These are phyloP conservation scores for Rhopilema esculentum DNA, from an alignment of 30 jellyfish, hydroid and myxozoan genomes.

Conservation along the genomic window DNA sequence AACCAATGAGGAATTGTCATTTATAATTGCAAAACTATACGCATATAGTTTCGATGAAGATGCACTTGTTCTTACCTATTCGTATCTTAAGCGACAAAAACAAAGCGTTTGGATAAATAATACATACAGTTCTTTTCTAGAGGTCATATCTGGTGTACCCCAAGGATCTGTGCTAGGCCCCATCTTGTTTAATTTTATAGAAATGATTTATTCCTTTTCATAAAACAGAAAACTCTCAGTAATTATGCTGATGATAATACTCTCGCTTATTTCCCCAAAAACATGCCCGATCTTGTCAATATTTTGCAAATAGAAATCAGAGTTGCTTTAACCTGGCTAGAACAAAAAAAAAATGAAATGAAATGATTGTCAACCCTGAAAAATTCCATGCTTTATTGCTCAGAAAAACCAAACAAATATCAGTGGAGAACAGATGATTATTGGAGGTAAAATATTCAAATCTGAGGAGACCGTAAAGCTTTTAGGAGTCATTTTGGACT, in stretches of 20 bases:
- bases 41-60: too few relatives aligned
- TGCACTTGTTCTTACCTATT: too few relatives aligned
- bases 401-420: slow-evolving; percentile 14
- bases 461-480: slow-evolving; percentile 47
- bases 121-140: too few relatives aligned
- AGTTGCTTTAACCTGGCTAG: neutral
- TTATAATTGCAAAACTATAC: slow-evolving; percentile 10
- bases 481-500: slow-evolving; percentile 53
- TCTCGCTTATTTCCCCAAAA: slow-evolving; percentile 10
- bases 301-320: neutral
- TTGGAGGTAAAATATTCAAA: slow-evolving; percentile 12
- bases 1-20: slow-evolving; percentile 7
- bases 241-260: slow-evolving; percentile 14
- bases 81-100: too few relatives aligned
- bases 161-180: slow-evolving; percentile 7
- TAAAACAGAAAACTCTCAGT: neutral
- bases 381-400: neutral
- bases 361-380: neutral
- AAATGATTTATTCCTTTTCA: neutral
- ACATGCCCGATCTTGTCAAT: slow-evolving; percentile 15
- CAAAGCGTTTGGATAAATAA: too few relatives aligned
- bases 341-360: neutral
- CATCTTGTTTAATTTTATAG: neutral
- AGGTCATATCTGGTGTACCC: slow-evolving; percentile 9
- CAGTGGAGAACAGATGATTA: slow-evolving; percentile 16